Evolutionary conservation across 2,113 vertebrate genomes (phyloP).

Genomic region (Petroica traversi): DNA sequence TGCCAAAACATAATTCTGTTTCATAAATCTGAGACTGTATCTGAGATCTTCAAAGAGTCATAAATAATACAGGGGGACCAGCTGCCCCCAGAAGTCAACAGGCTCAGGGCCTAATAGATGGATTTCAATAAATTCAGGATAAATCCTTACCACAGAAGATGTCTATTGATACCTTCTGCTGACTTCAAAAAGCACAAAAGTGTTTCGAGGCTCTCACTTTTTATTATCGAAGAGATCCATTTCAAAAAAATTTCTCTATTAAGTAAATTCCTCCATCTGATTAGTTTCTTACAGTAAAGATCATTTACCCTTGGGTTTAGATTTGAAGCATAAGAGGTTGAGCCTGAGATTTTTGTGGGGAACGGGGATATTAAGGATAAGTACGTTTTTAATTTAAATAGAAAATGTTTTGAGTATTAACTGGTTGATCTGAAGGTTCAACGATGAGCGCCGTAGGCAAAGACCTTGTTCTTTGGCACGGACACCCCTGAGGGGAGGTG

Average conservation of each 20-base stretch:
- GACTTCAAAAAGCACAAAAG: slow-evolving; percentile 38
- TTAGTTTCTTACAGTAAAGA: slow-evolving; percentile 46
- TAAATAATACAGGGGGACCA: not conserved
- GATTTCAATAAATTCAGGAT: slow-evolving; percentile 25
- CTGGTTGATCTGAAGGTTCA: slow-evolving; percentile 54
- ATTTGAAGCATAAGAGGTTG: slow-evolving; percentile 12
- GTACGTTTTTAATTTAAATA: slow-evolving; percentile 64
- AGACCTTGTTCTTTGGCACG: not conserved
- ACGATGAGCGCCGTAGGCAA: not conserved
- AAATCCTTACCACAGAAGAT: not conserved
- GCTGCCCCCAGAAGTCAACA: slow-evolving; percentile 1
- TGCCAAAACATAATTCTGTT: slow-evolving; percentile 17
- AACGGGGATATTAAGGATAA: not conserved
- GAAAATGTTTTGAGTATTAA: slow-evolving; percentile 63
- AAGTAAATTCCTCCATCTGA: slow-evolving; percentile 58
- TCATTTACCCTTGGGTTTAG: slow-evolving; percentile 22
- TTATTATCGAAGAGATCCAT: slow-evolving; percentile 10
- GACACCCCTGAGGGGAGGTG: slow-evolving; percentile 8
- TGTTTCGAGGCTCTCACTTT: slow-evolving; percentile 17
- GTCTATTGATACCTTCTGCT: slow-evolving; percentile 48
- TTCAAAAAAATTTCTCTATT: slow-evolving; percentile 42
- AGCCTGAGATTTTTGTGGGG: slow-evolving; percentile 44
- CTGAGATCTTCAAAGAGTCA: slow-evolving; percentile 7
- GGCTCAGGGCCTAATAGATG: not conserved
- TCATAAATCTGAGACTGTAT: not conserved